Conservation (phyloP, 1,140 invertebrate species). For the Teleopsis dalmanni region DNA sequence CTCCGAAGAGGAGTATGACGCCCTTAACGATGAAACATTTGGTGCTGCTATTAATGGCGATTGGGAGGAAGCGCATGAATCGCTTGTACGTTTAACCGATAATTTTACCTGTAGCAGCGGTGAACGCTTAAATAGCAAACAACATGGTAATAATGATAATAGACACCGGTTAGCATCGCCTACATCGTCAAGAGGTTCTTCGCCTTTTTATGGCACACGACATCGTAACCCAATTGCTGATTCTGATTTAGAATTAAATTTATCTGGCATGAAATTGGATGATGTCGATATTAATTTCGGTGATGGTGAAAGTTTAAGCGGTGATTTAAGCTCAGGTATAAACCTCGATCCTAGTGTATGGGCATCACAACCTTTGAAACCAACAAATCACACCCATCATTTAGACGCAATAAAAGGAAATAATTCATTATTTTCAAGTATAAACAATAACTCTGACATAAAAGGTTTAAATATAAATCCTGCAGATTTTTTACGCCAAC, state of each 20-base stretch:
- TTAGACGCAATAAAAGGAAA: too few species aligned
- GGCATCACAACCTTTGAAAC: conserved; percentile 26
- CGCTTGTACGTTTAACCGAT: conserved; percentile 34
- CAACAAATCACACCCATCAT: background rate
- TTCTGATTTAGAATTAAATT: conserved; percentile 42
- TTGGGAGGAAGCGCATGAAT: conserved; percentile 55
- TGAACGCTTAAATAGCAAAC: background rate
- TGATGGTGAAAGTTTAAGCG: conserved; percentile 37
- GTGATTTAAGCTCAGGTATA: conserved; percentile 23
- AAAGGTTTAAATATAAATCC: background rate
- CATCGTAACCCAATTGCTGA: conserved; percentile 21
- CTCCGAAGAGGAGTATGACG: conserved; percentile 80
- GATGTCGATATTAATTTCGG: conserved; percentile 45
- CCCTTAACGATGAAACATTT: conserved; percentile 85
- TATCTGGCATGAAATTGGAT: conserved; percentile 53
- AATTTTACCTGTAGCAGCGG: background rate
- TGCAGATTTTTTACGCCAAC: conserved; percentile 5
- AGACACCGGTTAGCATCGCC: background rate
- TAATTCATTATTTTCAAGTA: too few species aligned
- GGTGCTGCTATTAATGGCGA: conserved; percentile 61
- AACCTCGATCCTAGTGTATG: conserved; percentile 47
- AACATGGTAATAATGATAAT: too few species aligned
- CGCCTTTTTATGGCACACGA: conserved; percentile 2
- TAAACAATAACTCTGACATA: too few species aligned
- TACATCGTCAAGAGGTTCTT: background rate